These are phyloP conservation scores for Rhynchopsitta pachyrhyncha DNA, from an alignment of 2,113 vertebrate species.

Conservation along the genomic window DNA sequence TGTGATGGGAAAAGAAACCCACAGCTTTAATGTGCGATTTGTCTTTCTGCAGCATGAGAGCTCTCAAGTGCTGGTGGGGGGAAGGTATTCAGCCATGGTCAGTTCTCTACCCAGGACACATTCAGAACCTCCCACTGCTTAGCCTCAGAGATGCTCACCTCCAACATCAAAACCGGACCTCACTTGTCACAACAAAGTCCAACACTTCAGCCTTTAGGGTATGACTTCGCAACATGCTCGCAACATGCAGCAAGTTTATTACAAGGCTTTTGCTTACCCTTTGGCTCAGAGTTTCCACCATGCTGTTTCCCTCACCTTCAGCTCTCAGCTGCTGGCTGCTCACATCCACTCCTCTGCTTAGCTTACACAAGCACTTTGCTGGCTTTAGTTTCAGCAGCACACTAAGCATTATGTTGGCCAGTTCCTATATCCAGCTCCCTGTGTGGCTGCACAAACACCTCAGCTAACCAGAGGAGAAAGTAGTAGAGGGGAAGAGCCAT, in stretches of 20 bases:
- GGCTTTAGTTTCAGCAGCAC: not conserved
- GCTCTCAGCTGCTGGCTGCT: not conserved
- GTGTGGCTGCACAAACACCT: not conserved
- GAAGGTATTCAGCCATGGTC: not conserved
- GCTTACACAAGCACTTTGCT: not conserved
- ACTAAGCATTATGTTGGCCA: not conserved
- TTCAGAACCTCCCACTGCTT: not conserved
- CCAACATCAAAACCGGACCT: not conserved
- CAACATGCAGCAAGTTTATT: not conserved
- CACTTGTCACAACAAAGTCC: not conserved
- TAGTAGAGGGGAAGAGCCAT: not conserved
- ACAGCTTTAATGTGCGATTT: not conserved
- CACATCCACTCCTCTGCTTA: not conserved
- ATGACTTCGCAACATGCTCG: not conserved
- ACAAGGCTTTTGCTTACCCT: not conserved
- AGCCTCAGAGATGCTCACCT: not conserved
- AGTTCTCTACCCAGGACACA: not conserved
- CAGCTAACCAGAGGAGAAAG: not conserved
- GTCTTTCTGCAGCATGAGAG: not conserved
- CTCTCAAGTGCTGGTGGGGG: not conserved
- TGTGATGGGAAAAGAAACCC: not conserved
- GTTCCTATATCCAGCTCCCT: not conserved
- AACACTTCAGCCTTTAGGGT: not conserved
- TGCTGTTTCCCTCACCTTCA: not conserved
- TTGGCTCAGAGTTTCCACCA: not conserved